These are phyloP conservation scores for Nematolebias whitei DNA, from an alignment of 2,113 vertebrate species.

Conservation along the genomic window DNA sequence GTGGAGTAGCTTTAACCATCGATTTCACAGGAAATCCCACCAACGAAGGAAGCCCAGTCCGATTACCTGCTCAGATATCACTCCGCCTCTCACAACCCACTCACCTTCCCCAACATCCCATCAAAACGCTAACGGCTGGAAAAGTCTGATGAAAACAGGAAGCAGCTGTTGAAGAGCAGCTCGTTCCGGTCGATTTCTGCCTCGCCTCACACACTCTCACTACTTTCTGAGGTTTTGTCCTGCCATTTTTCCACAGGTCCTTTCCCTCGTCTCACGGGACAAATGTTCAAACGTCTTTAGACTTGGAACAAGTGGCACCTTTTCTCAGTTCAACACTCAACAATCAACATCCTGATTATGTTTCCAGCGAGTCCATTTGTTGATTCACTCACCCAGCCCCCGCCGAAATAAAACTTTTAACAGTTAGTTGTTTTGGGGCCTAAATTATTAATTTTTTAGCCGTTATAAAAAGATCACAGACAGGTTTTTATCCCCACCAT, in stretches of 20 bases:
- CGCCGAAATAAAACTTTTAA: no score
- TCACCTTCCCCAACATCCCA: slow-evolving; percentile 26
- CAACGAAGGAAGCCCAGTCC: slow-evolving; percentile 10
- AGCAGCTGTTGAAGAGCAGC: no score
- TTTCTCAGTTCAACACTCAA: no score
- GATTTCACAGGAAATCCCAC: slow-evolving; percentile 4
- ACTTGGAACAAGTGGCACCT: no score
- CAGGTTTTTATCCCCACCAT: no score
- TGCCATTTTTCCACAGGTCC: slow-evolving; percentile 22
- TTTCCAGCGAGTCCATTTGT: no score
- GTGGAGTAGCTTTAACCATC: not conserved
- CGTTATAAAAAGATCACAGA: no score
- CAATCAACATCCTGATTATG: no score
- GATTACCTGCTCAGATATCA: slow-evolving; percentile 47
- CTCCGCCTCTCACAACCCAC: not conserved
- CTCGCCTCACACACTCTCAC: slow-evolving; percentile 6
- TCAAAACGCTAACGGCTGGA: slow-evolving; percentile 48
- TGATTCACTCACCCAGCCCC: no score
- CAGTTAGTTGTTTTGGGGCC: no score
- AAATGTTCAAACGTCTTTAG: not conserved
- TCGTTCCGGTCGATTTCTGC: slow-evolving; percentile 39
- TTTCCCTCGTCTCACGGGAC: not conserved
- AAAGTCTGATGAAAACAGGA: slow-evolving; percentile 76
- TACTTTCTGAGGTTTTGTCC: slow-evolving; percentile 38
- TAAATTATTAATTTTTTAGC: no score